These are phyloP conservation scores for Otolemur crassicaudatus DNA, from an alignment of 2,797 vertebrate species.

Conservation along the genomic window DNA sequence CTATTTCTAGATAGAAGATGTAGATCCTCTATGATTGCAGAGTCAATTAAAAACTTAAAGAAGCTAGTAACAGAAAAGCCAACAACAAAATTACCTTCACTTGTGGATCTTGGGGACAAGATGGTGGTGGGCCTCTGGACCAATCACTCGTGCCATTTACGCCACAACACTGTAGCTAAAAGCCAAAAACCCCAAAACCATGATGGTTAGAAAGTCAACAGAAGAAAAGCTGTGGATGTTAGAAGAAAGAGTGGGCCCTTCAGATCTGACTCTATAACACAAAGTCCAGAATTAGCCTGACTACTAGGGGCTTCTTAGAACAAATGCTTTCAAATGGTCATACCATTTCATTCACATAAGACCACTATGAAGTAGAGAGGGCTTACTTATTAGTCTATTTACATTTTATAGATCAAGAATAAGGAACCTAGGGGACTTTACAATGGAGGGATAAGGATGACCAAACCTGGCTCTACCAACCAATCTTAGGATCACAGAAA, in stretches of 20 bases:
- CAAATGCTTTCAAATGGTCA: slow-evolving; percentile 40
- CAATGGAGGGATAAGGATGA: not conserved
- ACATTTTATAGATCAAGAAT: slow-evolving; percentile 12
- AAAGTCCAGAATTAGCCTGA: slow-evolving; percentile 23
- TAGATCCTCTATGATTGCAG: not conserved
- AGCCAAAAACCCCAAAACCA: slow-evolving; percentile 32
- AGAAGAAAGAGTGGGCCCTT: not conserved
- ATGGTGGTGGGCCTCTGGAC: not conserved
- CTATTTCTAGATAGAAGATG: not conserved
- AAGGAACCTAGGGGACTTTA: not conserved
- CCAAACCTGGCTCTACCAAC: not conserved
- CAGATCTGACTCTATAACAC: not conserved
- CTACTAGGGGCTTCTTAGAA: not conserved
- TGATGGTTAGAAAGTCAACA: slow-evolving; percentile 55
- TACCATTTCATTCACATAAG: not conserved
- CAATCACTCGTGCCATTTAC: slow-evolving; percentile 79
- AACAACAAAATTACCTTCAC: slow-evolving; percentile 68
- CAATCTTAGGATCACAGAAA: not conserved
- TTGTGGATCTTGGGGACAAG: slow-evolving; percentile 65
- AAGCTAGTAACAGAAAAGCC: not conserved
- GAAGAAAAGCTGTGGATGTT: not conserved
- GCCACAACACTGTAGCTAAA: slow-evolving; percentile 83
- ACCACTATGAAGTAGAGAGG: not conserved
- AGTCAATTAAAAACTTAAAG: slow-evolving; percentile 35
- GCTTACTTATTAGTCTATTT: not conserved